These are phyloP conservation scores for Adelosebastes latens DNA, from an alignment of 2,797 vertebrate genomes.

Conservation along the genomic window DNA sequence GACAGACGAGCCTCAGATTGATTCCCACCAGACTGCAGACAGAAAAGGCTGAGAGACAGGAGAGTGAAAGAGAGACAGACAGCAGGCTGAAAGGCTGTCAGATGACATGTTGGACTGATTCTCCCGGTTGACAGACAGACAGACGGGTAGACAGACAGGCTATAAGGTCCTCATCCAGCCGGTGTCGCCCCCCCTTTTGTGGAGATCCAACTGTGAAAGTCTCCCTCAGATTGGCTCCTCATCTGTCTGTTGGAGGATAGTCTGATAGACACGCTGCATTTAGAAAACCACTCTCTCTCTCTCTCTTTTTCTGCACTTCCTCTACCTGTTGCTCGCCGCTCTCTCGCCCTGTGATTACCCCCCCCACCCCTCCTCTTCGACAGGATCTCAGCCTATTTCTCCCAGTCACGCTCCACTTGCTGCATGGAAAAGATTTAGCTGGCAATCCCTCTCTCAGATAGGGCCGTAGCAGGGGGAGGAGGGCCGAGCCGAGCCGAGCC, in stretches of 20 bases:
- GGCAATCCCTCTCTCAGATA: constrained; percentile 44
- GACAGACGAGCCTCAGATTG: neutral
- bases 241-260: constrained; percentile 43
- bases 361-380: neutral
- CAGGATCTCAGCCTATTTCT: constrained; percentile 61
- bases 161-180: neutral
- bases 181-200: constrained; percentile 14
- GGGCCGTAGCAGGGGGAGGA: neutral
- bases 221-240: constrained; percentile 59
- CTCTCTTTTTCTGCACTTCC: neutral
- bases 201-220: constrained; percentile 64
- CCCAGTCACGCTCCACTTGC: constrained; percentile 57
- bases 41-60: no score
- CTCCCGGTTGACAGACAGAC: neutral
- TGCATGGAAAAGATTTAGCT: constrained; percentile 46
- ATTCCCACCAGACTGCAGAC: neutral
- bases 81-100: neutral
- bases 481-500: neutral
- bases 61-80: neutral
- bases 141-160: neutral
- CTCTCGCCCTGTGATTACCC: constrained; percentile 10
- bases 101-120: neutral
- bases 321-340: constrained; percentile 12
- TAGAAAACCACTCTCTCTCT: constrained; percentile 45
- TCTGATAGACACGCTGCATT: constrained; percentile 65